A percentile compares a stretch with the other conserved stretches of the same genome.
phyloP scores from a whole-genome alignment of 1,140 invertebrate genomes.

The Sarcophaga bullata region DNA sequence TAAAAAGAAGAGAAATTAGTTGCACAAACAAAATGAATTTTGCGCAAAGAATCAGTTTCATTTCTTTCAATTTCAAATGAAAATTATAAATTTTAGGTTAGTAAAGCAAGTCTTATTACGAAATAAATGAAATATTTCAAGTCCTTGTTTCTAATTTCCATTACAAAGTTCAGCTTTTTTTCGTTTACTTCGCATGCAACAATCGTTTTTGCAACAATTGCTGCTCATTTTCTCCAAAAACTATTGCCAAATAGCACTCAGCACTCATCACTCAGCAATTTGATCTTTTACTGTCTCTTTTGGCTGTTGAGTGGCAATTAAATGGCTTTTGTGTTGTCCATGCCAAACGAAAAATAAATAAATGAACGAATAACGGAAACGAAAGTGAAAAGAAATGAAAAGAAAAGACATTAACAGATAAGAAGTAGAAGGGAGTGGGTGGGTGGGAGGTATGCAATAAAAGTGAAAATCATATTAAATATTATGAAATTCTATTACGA shows the following conservation, averaged over 20 bases:
- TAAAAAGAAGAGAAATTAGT: no score
- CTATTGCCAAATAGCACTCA: not conserved
- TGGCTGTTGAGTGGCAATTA: not conserved
- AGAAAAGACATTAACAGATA: no score
- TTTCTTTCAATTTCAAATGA: no score
- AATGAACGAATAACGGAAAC: not conserved
- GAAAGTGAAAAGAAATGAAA: not conserved
- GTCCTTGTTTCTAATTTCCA: not conserved
- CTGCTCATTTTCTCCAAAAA: not conserved
- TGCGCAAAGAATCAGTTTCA: no score
- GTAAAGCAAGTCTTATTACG: no score
- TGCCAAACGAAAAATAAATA: no score
- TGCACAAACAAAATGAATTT: no score
- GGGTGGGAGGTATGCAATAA: no score
- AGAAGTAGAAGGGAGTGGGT: no score
- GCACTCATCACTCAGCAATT: not conserved
- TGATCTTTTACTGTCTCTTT: not conserved
- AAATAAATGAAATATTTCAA: not conserved
- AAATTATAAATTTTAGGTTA: no score
- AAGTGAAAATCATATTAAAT: no score
- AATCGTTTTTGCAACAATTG: not conserved
- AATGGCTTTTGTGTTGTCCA: not conserved
- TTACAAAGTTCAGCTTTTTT: not conserved
- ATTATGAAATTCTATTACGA: no score
- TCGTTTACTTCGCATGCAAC: not conserved